Evolutionary conservation across 2,113 vertebrate species (phyloP).

Genomic region (Isurus oxyrinchus): DNA sequence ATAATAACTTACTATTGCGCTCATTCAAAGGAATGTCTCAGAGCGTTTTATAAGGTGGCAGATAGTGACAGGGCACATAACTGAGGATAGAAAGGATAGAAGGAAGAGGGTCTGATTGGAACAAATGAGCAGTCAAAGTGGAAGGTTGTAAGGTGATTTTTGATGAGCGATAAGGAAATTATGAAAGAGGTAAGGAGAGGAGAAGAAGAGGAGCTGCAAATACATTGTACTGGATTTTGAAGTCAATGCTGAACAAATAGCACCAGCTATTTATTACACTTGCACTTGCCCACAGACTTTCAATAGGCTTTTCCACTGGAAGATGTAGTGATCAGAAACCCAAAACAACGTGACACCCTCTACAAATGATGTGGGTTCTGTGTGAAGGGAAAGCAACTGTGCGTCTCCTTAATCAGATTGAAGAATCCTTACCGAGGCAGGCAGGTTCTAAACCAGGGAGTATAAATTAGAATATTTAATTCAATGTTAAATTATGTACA

Average conservation of each 20-base stretch:
- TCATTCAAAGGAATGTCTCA: background rate
- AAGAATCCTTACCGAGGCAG: background rate
- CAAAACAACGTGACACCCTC: background rate
- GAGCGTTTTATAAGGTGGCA: background rate
- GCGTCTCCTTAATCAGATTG: background rate
- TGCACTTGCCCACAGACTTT: background rate
- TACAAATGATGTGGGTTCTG: background rate
- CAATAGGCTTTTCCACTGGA: background rate
- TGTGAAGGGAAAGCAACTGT: background rate
- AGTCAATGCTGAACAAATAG: background rate
- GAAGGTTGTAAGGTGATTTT: background rate
- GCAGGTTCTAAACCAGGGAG: background rate
- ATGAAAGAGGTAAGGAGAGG: background rate
- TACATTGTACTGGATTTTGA: background rate
- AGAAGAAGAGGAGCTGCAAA: background rate
- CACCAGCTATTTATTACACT: background rate
- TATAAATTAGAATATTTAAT: background rate
- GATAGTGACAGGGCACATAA: background rate
- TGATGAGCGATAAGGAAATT: background rate
- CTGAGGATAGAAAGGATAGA: background rate
- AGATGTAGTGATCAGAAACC: background rate
- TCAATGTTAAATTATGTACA: background rate
- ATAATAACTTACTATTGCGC: background rate
- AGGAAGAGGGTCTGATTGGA: background rate
- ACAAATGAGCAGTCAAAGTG: background rate